Evolutionary conservation across 2,113 vertebrate species (phyloP).

Genomic region (Pseudopodoces humilis): DNA sequence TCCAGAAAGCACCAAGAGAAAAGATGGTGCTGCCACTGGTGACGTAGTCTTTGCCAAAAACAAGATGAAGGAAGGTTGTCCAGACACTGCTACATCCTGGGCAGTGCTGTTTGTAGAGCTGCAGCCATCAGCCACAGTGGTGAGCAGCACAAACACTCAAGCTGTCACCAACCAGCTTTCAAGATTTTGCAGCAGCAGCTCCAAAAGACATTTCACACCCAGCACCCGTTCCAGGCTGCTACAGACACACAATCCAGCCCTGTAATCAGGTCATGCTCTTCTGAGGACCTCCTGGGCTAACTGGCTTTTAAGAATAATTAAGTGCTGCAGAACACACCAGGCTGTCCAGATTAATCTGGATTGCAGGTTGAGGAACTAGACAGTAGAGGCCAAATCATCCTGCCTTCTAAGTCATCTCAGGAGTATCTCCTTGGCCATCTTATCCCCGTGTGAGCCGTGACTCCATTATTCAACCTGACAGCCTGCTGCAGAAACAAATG

Average conservation of each 20-base stretch:
- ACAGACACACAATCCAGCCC: neutral
- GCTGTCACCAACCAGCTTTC: neutral
- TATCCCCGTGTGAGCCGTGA: accelerated
- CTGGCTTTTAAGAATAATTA: neutral
- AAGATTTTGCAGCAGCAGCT: neutral
- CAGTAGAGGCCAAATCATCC: neutral
- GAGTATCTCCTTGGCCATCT: neutral
- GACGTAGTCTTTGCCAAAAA: accelerated
- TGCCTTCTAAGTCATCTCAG: neutral
- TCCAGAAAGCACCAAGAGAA: neutral
- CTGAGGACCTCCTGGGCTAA: neutral
- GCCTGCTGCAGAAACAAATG: conserved; percentile 24
- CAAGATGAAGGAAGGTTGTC: neutral
- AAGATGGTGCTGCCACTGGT: neutral
- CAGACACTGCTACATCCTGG: neutral
- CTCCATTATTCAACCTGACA: conserved; percentile 33
- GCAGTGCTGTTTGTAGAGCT: neutral
- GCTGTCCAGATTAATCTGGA: neutral
- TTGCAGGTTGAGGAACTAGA: neutral
- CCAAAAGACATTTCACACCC: neutral
- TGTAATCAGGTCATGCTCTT: neutral
- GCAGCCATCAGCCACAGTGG: neutral
- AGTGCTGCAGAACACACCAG: neutral
- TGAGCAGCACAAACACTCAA: accelerated
- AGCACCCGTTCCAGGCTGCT: neutral